These are phyloP conservation scores for Thaumatotibia leucotreta DNA, from an alignment of 1,140 invertebrate genomes.

Conservation along the genomic window DNA sequence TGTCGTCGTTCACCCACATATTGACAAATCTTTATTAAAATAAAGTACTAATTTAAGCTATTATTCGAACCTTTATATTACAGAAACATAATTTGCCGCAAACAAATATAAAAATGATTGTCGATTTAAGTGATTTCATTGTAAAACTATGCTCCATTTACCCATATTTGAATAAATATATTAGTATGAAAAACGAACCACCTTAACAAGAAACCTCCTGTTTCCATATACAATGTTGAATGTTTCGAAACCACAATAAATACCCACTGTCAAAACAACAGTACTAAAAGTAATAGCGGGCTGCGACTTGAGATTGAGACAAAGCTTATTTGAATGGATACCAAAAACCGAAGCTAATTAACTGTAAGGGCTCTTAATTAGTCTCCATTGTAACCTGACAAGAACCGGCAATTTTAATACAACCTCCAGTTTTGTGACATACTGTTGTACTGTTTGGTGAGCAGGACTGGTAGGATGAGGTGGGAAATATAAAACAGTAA, in stretches of 20 bases:
- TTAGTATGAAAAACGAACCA: too few species aligned
- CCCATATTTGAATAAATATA: too few species aligned
- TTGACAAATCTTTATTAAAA: too few species aligned
- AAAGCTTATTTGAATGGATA: constrained; percentile 40
- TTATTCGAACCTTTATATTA: too few species aligned
- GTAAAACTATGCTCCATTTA: too few species aligned
- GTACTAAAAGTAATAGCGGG: background rate
- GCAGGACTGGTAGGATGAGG: background rate
- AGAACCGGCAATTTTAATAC: constrained; percentile 56
- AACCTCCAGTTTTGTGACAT: constrained; percentile 36
- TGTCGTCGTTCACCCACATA: too few species aligned
- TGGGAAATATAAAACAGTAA: too few species aligned
- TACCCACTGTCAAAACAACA: background rate
- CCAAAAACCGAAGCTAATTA: constrained; percentile 59
- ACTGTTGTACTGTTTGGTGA: constrained; percentile 24
- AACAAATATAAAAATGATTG: too few species aligned
- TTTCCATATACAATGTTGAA: background rate
- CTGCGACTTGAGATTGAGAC: constrained; percentile 25
- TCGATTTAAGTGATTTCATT: too few species aligned
- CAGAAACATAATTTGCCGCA: too few species aligned
- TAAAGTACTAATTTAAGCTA: too few species aligned
- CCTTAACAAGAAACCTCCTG: too few species aligned
- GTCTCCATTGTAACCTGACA: constrained; percentile 69
- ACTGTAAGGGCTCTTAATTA: constrained; percentile 63
- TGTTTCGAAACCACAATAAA: background rate